A percentile compares a stretch with the other conserved stretches of the same genome.
These are phyloP conservation scores for Noctua pronuba DNA, from an alignment of 2,888 invertebrate genomes.

Conservation along the genomic window DNA sequence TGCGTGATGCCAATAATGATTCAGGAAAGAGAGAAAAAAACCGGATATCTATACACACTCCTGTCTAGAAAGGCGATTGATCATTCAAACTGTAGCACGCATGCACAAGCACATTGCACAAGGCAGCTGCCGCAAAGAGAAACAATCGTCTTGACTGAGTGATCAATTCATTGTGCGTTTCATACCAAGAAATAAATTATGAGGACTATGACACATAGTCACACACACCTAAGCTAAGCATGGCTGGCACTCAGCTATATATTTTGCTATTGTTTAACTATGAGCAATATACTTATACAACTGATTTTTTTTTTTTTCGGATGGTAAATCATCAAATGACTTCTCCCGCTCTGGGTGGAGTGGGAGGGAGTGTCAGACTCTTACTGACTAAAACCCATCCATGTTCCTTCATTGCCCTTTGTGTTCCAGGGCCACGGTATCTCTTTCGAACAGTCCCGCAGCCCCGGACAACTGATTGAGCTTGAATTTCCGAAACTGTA, in stretches of 20 bases:
- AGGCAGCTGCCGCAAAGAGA: constrained; percentile 38
- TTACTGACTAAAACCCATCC: no score
- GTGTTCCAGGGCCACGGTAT: no score
- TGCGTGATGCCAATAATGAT: not conserved
- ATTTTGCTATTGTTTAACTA: not conserved
- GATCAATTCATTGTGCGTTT: constrained; percentile 47
- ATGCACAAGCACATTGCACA: constrained; percentile 20
- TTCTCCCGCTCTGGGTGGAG: no score
- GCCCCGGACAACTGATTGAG: not conserved
- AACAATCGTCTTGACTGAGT: constrained; percentile 54
- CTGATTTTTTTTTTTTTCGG: no score
- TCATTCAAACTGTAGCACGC: constrained; percentile 33
- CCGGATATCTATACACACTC: not conserved
- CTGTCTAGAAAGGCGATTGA: constrained; percentile 41
- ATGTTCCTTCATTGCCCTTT: no score
- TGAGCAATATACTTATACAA: not conserved
- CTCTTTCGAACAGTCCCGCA: no score
- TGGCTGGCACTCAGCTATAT: not conserved
- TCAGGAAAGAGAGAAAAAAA: not conserved
- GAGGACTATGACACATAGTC: constrained; percentile 8
- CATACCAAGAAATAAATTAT: constrained; percentile 38
- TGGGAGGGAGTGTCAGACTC: no score
- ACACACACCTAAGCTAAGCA: constrained; percentile 1
- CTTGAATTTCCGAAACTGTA: not conserved
- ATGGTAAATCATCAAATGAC: no score